These are phyloP conservation scores for Busseola fusca DNA, from an alignment of 2,888 invertebrate genomes.

Conservation along the genomic window DNA sequence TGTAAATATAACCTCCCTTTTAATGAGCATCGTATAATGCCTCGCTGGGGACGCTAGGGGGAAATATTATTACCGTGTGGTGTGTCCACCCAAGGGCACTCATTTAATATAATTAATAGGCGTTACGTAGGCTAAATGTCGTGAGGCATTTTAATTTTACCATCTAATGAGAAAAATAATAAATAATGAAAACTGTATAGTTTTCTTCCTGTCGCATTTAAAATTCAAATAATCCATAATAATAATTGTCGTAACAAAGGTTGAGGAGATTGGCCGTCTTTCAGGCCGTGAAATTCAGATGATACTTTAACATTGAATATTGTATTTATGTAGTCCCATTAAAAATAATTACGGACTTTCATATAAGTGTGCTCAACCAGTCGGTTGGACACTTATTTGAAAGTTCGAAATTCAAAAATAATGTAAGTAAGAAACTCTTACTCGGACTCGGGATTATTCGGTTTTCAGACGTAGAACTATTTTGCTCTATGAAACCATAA, in stretches of 20 bases:
- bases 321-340: no score
- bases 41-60: neutral
- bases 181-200: no score
- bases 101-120: slow-evolving; percentile 8
- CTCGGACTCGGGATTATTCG: no score
- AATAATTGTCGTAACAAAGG: neutral
- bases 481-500: no score
- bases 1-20: neutral
- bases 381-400: neutral
- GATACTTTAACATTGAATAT: neutral
- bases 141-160: neutral
- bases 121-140: neutral
- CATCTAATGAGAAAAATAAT: neutral
- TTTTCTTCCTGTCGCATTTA: no score
- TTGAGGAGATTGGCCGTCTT: neutral
- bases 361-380: no score
- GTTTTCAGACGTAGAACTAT: neutral
- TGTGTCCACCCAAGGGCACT: neutral
- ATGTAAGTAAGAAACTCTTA: no score
- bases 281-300: neutral
- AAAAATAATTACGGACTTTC: no score
- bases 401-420: neutral
- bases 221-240: no score
- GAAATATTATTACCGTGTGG: neutral
- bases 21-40: slow-evolving; percentile 1